Conservation (phyloP, 2,113 vertebrate genomes). For the Malaclemys terrapin region DNA sequence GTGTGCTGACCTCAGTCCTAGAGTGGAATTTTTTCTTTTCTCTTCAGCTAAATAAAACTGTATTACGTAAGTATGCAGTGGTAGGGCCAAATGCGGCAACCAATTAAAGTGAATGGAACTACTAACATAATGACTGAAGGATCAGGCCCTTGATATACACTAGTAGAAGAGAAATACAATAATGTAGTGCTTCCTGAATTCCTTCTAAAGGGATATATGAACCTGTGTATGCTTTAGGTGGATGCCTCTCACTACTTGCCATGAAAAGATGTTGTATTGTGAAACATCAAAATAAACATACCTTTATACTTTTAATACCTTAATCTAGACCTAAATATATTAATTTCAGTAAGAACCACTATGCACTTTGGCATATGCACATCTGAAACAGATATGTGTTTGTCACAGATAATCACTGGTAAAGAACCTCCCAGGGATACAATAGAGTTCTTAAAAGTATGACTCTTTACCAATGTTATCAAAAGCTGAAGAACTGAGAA, state of each 20-base stretch:
- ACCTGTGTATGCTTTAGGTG: background rate
- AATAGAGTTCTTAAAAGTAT: background rate
- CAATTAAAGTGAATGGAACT: background rate
- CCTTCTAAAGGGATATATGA: conserved; percentile 24
- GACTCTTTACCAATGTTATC: background rate
- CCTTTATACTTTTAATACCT: background rate
- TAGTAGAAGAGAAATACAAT: background rate
- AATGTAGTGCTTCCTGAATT: conserved; percentile 37
- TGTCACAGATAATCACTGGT: background rate
- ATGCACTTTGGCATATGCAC: conserved; percentile 39
- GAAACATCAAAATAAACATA: conserved; percentile 35
- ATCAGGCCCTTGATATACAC: background rate
- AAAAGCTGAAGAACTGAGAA: conserved; percentile 7
- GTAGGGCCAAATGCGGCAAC: background rate
- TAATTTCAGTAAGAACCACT: conserved; percentile 1
- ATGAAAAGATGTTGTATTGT: conserved; percentile 29
- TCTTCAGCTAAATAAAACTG: background rate
- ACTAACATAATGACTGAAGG: background rate
- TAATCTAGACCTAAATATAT: conserved; percentile 33
- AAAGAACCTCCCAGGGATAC: background rate
- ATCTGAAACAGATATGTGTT: conserved; percentile 23
- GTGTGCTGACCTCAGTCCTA: background rate
- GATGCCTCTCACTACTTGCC: conserved; percentile 42
- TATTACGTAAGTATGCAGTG: background rate
- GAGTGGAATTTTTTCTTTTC: background rate